phyloP scores from a whole-genome alignment of 2,113 vertebrate genomes.

The Poecile atricapillus region DNA sequence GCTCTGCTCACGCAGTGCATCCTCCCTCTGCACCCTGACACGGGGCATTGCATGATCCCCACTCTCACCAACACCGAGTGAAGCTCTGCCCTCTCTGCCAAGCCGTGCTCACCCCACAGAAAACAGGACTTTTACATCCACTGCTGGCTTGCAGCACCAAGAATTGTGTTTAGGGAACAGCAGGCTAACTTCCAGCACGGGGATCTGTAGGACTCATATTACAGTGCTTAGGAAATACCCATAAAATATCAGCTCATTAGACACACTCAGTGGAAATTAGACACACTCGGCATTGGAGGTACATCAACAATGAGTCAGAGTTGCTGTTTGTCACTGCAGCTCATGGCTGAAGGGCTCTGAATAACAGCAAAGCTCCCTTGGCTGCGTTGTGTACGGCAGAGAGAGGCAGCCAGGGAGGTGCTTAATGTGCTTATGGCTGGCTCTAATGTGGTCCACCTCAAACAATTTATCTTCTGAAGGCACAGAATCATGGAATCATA shows the following conservation, averaged over 20 bases:
- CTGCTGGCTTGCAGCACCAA: neutral
- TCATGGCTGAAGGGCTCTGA: neutral
- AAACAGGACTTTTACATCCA: neutral
- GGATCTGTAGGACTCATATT: neutral
- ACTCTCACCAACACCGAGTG: rapidly evolving
- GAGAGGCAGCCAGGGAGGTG: neutral
- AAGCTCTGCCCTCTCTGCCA: neutral
- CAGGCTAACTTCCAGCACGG: neutral
- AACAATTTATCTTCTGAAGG: neutral
- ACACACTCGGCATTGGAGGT: neutral
- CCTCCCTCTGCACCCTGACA: neutral
- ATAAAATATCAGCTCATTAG: conserved; percentile 27
- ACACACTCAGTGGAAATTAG: neutral
- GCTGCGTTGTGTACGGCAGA: neutral
- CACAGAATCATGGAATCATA: neutral
- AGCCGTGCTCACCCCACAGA: rapidly evolving
- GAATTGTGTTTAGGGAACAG: neutral
- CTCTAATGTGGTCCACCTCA: neutral
- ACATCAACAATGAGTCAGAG: conserved; percentile 41
- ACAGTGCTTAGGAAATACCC: conserved; percentile 29
- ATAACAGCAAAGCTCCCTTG: neutral
- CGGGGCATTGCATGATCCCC: rapidly evolving
- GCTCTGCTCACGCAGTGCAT: rapidly evolving
- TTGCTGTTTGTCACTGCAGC: conserved; percentile 23
- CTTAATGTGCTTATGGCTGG: neutral